phyloP scores from a whole-genome alignment of 1,140 invertebrate species.

The Copidosoma floridanum region DNA sequence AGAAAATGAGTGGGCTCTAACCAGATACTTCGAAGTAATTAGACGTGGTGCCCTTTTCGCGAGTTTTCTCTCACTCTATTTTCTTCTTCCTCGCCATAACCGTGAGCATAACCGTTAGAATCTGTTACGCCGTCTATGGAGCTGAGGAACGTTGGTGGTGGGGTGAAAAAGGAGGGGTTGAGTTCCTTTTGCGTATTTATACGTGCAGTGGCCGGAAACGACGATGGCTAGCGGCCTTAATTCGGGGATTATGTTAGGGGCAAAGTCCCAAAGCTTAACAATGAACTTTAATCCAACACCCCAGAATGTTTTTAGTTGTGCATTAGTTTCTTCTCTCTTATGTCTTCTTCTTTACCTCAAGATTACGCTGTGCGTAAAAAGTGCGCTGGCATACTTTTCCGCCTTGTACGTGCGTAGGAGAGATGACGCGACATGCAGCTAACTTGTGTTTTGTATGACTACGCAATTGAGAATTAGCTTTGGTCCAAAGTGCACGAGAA shows the following conservation, averaged over 20 bases:
- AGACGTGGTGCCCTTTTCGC: background rate
- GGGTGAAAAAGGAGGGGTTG: too few relatives aligned
- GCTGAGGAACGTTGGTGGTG: too few relatives aligned
- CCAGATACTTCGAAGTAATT: constrained; percentile 22
- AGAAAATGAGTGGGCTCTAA: too few relatives aligned
- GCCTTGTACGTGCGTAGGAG: too few relatives aligned
- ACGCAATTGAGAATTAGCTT: too few relatives aligned
- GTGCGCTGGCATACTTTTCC: too few relatives aligned
- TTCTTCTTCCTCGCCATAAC: constrained; percentile 14
- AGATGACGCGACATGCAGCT: too few relatives aligned
- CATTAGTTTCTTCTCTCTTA: constrained; percentile 22
- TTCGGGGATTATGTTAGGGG: background rate
- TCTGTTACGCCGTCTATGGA: constrained; percentile 24
- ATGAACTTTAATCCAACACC: constrained; percentile 7
- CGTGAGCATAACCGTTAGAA: constrained; percentile 29
- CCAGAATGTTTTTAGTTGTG: too few relatives aligned
- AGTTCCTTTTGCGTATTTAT: background rate
- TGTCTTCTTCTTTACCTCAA: constrained; percentile 16
- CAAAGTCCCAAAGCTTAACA: too few relatives aligned
- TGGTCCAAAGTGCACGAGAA: too few relatives aligned
- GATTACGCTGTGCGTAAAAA: too few relatives aligned
- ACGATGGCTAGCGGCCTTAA: background rate
- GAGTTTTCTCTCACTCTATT: background rate
- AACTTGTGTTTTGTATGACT: too few relatives aligned
- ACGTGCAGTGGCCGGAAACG: background rate